These are phyloP conservation scores for Gonatopus flavifemur DNA, from an alignment of 1,140 invertebrate genomes.

Conservation along the genomic window DNA sequence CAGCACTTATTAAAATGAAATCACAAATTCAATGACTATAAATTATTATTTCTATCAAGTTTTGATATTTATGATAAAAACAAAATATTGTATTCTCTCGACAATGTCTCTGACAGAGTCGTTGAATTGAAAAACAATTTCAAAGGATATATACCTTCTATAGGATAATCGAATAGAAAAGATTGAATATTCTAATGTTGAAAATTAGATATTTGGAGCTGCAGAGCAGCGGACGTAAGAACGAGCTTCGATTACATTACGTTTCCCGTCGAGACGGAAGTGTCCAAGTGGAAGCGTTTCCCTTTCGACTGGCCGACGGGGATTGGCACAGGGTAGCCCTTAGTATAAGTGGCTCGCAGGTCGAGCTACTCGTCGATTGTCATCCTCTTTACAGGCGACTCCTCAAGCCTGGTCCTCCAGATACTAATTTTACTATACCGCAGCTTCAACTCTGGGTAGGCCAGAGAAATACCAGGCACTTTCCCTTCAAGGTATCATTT, in stretches of 20 bases:
- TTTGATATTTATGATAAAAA: too few relatives aligned
- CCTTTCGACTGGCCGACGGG: conserved; percentile 80
- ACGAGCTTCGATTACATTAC: conserved; percentile 80
- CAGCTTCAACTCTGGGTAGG: conserved; percentile 81
- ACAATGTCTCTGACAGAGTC: too few relatives aligned
- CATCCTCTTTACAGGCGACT: conserved; percentile 78
- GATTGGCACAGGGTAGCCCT: conserved; percentile 85
- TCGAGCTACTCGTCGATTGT: conserved; percentile 84
- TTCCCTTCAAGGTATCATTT: conserved; percentile 77
- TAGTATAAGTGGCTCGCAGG: conserved; percentile 78
- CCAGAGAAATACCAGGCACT: conserved; percentile 82
- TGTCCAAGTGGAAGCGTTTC: conserved; percentile 82
- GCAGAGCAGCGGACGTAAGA: conserved; percentile 83
- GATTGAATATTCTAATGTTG: too few relatives aligned
- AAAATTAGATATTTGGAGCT: conserved; percentile 83
- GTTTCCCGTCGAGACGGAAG: conserved; percentile 64
- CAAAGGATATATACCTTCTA: too few relatives aligned
- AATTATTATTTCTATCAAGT: too few relatives aligned
- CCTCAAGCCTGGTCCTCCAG: conserved; percentile 64
- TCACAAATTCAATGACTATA: too few relatives aligned
- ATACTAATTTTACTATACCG: conserved; percentile 72
- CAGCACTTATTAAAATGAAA: too few relatives aligned
- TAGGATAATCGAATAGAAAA: too few relatives aligned
- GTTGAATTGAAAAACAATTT: too few relatives aligned
- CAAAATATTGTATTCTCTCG: too few relatives aligned